phyloP scores from a whole-genome alignment of 2,113 vertebrate genomes.

The Ochotona curzoniae region DNA sequence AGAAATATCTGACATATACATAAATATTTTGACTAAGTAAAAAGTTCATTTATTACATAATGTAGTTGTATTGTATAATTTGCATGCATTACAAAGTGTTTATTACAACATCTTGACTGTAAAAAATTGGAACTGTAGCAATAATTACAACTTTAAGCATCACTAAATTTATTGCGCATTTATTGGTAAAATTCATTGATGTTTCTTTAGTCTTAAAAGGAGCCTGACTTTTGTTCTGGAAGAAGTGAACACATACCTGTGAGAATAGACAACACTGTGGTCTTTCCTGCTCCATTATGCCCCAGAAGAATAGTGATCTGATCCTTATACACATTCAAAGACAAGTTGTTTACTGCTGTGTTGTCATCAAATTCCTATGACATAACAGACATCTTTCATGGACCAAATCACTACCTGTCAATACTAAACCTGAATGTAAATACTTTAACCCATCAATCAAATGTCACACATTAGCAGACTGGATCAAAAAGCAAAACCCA shows the following conservation, averaged over 20 bases:
- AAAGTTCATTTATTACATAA: background rate
- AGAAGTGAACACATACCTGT: constrained; percentile 85
- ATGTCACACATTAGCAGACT: too few species aligned
- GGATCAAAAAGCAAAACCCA: too few species aligned
- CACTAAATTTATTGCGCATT: background rate
- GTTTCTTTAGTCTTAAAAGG: background rate
- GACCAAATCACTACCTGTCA: too few species aligned
- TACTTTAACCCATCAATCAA: too few species aligned
- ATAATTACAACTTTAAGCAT: background rate
- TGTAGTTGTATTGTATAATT: background rate
- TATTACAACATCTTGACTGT: background rate
- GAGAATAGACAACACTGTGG: constrained; percentile 90
- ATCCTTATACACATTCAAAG: constrained; percentile 91
- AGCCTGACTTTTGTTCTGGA: background rate
- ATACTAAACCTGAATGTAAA: too few species aligned
- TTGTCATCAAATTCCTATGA: constrained; percentile 88
- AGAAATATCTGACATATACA: background rate
- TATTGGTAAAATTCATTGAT: background rate
- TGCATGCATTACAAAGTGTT: too few species aligned
- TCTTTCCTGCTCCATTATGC: constrained; percentile 92
- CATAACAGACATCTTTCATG: background rate
- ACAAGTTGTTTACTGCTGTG: constrained; percentile 87
- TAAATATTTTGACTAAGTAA: background rate
- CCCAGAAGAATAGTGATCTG: constrained; percentile 92
- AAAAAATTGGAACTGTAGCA: constrained; percentile 18